Percentiles rank a stretch among this genome's conserved stretches.
Conservation (phyloP, 2,888 invertebrate species). For the Clivina fossor region DNA sequence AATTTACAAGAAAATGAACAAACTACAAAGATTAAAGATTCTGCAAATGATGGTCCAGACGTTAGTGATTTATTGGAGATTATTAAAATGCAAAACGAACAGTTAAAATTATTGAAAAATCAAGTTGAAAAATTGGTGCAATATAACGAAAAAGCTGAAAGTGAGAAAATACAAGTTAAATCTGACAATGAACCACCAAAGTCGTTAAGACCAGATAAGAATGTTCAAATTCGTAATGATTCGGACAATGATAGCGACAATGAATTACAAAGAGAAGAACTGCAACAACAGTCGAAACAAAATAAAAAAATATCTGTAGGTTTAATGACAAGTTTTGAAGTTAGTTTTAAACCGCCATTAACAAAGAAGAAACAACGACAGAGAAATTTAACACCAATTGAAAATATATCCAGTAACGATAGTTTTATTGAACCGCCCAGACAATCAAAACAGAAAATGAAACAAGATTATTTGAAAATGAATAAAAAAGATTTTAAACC, state of each 20-base stretch:
- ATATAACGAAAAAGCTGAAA: conserved; percentile 42
- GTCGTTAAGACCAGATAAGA: conserved; percentile 24
- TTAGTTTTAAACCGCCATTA: conserved; percentile 39
- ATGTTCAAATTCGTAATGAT: conserved; percentile 33
- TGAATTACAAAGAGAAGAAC: conserved; percentile 45
- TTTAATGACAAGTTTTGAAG: conserved; percentile 73
- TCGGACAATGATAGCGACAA: conserved; percentile 33
- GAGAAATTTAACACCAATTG: conserved; percentile 7
- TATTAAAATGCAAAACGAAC: conserved; percentile 68
- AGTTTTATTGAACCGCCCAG: conserved; percentile 3
- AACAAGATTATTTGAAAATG: conserved; percentile 8
- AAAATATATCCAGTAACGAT: conserved; percentile 5
- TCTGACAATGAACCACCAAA: conserved; percentile 28
- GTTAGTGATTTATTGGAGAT: conserved; percentile 64
- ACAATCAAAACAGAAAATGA: conserved; percentile 3
- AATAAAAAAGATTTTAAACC: conserved; percentile 20
- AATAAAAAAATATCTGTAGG: conserved; percentile 66
- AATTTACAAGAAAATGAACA: conserved; percentile 51
- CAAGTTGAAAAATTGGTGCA: conserved; percentile 63
- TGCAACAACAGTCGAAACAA: conserved; percentile 51
- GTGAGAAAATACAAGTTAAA: conserved; percentile 19
- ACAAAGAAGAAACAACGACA: conserved; percentile 5
- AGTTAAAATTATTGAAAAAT: conserved; percentile 63
- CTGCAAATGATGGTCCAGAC: conserved; percentile 57
- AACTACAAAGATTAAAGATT: conserved; percentile 36